Conservation (phyloP, 2,113 vertebrate species). For the Nesoenas mayeri region DNA sequence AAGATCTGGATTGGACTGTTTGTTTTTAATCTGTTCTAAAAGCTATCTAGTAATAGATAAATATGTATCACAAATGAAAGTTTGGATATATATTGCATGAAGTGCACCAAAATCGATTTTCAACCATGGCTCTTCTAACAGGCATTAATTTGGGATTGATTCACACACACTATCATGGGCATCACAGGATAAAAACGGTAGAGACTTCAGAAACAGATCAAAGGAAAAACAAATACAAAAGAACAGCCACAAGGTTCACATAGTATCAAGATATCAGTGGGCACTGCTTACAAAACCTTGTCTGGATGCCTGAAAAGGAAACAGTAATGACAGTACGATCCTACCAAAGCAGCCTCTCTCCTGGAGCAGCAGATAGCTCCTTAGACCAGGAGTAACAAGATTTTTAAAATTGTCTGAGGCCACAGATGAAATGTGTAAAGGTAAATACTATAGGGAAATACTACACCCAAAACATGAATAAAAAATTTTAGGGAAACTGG, state of each 20-base stretch:
- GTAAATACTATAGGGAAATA: neutral
- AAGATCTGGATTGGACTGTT: neutral
- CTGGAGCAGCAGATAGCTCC: neutral
- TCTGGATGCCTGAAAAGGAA: neutral
- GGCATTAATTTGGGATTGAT: neutral
- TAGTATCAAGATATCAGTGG: neutral
- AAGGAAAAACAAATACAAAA: neutral
- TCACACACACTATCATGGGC: fast-evolving
- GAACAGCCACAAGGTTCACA: neutral
- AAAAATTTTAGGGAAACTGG: neutral
- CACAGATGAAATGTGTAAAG: neutral
- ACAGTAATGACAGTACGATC: neutral
- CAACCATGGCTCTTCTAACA: neutral
- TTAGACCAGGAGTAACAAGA: neutral
- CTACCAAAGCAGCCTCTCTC: neutral
- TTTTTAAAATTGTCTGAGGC: neutral
- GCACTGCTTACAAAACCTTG: neutral
- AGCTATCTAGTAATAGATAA: neutral
- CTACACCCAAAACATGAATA: neutral
- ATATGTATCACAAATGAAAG: neutral
- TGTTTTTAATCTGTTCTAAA: neutral
- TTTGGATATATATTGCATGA: neutral
- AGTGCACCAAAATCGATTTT: neutral
- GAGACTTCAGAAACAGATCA: neutral
- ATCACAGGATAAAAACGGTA: neutral